Conservation (phyloP, 2,888 invertebrate species). For the Actias luna region DNA sequence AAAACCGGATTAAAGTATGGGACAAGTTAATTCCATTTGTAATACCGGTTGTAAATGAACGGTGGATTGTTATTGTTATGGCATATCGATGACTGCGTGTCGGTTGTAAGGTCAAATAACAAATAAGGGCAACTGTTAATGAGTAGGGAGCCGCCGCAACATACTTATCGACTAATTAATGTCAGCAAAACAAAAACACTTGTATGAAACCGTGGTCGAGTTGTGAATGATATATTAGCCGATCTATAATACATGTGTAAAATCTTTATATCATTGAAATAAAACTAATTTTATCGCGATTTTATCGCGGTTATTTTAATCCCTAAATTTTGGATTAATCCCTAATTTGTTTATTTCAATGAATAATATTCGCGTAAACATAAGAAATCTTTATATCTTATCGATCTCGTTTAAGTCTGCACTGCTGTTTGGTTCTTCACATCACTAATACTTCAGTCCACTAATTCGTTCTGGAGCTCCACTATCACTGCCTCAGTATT, state of each 20-base stretch:
- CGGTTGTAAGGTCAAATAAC: slow-evolving; percentile 35
- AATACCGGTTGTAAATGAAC: neutral
- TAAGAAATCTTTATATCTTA: no score
- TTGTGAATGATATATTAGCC: neutral
- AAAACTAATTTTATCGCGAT: neutral
- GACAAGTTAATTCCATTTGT: neutral
- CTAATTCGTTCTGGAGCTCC: no score
- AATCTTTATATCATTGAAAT: neutral
- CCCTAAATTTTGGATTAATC: no score
- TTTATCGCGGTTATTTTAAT: neutral
- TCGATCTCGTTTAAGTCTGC: no score
- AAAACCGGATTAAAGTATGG: no score
- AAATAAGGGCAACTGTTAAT: neutral
- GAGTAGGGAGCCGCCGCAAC: neutral
- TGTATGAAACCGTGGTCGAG: neutral
- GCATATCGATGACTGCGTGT: slow-evolving; percentile 1
- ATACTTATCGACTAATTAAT: neutral
- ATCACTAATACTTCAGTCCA: no score
- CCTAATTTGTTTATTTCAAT: no score
- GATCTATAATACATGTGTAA: neutral
- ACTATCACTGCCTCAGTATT: no score
- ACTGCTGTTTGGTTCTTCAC: no score
- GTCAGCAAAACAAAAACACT: slow-evolving; percentile 1
- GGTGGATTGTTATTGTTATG: neutral
- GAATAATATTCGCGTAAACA: no score